These are phyloP conservation scores for Chauna torquata DNA, from an alignment of 2,113 vertebrate species.

Conservation along the genomic window DNA sequence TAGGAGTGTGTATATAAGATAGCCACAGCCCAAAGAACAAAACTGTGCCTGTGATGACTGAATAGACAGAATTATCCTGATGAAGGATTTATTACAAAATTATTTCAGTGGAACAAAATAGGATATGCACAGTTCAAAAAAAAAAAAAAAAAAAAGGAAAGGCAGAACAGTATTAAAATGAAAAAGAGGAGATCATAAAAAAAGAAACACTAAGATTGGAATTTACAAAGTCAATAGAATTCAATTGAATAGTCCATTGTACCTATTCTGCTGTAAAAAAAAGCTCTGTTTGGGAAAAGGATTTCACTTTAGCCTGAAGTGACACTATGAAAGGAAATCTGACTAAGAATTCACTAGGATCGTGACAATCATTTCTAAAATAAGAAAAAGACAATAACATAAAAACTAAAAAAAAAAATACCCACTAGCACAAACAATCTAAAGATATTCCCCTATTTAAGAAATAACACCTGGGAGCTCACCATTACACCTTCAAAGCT, in stretches of 20 bases:
- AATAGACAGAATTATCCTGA: conserved; percentile 26
- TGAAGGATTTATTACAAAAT: conserved; percentile 36
- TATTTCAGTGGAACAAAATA: conserved; percentile 38
- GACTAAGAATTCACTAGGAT: neutral
- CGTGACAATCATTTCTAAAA: neutral
- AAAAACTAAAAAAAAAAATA: neutral
- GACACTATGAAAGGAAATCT: neutral
- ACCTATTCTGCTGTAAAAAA: neutral
- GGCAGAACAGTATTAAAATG: conserved; percentile 17
- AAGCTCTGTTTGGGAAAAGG: neutral
- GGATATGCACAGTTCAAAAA: neutral
- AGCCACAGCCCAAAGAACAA: conserved; percentile 32
- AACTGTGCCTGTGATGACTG: conserved; percentile 9
- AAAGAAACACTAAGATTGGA: conserved; percentile 14
- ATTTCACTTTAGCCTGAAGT: conserved; percentile 18
- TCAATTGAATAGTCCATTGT: conserved; percentile 7
- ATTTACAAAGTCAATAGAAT: conserved; percentile 12
- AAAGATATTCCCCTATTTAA: conserved; percentile 54
- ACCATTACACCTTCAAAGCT: neutral
- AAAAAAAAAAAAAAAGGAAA: neutral
- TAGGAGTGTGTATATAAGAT: conserved; percentile 15
- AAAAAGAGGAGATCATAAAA: conserved; percentile 4
- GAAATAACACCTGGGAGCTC: conserved; percentile 42
- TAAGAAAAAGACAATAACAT: neutral
- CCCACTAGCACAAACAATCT: conserved; percentile 16